These are phyloP conservation scores for Drosophila kohkoa DNA, from an alignment of 1,140 invertebrate genomes.

Conservation along the genomic window DNA sequence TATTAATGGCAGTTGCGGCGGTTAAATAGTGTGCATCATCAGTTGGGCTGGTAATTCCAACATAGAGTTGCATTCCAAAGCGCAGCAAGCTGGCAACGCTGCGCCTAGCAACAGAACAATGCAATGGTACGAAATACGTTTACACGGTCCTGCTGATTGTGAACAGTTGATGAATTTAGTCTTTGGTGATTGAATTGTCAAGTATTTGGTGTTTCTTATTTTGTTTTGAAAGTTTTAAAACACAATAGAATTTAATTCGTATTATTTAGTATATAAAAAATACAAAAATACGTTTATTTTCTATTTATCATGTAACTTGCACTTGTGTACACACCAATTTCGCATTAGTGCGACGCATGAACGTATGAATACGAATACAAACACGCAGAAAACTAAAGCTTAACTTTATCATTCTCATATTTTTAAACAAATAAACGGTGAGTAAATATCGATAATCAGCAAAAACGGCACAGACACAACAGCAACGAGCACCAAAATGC, in stretches of 20 bases:
- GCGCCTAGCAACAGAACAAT: conserved; percentile 29
- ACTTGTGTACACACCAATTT: neutral
- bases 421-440: conserved; percentile 82
- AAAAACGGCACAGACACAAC: conserved; percentile 32
- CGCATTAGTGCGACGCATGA: conserved; percentile 22
- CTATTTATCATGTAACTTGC: conserved; percentile 1
- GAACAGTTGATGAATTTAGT: neutral
- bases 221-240: neutral
- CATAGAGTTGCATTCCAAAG: conserved; percentile 30
- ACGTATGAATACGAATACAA: conserved; percentile 37
- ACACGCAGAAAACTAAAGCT: conserved; percentile 54
- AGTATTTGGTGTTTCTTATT: neutral
- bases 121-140: conserved; percentile 32
- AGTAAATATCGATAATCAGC: conserved; percentile 80
- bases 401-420: conserved; percentile 76
- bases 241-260: too few species aligned
- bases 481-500: conserved; percentile 20
- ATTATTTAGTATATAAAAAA: neutral
- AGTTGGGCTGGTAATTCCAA: neutral
- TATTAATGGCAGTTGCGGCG: conserved; percentile 9
- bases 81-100: conserved; percentile 31
- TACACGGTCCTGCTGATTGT: neutral
- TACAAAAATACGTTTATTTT: neutral
- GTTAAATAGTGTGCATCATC: conserved; percentile 21
- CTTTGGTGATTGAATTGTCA: neutral